A percentile compares a stretch with the other conserved stretches of the same genome.
phyloP scores from a whole-genome alignment of 2,797 vertebrate species.

The Valencia hispanica region DNA sequence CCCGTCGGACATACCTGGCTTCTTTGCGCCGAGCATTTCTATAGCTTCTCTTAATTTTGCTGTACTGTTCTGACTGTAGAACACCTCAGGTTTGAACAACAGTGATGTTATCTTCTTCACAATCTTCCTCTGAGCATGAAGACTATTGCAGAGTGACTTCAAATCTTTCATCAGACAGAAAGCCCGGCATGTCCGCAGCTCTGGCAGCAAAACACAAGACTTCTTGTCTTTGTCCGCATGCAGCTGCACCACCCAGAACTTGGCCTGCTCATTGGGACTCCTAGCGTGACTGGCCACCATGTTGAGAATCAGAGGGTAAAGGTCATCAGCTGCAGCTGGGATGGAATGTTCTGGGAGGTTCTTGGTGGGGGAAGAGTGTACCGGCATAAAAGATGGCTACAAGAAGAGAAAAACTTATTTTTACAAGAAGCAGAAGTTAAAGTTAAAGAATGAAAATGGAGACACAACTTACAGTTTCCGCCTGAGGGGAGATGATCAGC shows the following conservation, averaged over 20 bases:
- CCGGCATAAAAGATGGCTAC: conserved; percentile 18
- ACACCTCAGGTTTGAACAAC: conserved; percentile 5
- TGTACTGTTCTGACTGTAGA: conserved; percentile 17
- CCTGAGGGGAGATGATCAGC: conserved; percentile 76
- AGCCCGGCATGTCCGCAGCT: conserved; percentile 74
- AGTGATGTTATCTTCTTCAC: conserved; percentile 11
- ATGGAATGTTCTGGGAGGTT: conserved; percentile 26
- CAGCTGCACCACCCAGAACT: conserved; percentile 82
- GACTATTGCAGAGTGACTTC: conserved; percentile 66
- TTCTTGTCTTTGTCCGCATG: conserved; percentile 35
- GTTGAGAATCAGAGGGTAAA: conserved; percentile 83
- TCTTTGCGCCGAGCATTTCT: conserved; percentile 29
- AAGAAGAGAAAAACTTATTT: neutral
- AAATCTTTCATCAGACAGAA: conserved; percentile 82
- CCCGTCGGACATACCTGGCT: conserved; percentile 6
- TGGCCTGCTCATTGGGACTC: conserved; percentile 57
- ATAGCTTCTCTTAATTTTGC: conserved; percentile 55
- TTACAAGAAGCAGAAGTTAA: neutral
- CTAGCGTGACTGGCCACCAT: conserved; percentile 80
- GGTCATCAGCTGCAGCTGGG: conserved; percentile 76
- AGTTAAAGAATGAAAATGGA: neutral
- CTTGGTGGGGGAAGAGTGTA: neutral
- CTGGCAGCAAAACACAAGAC: conserved; percentile 29
- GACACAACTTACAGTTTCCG: neutral
- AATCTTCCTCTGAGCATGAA: conserved; percentile 42